Evolutionary conservation across 2,888 invertebrate genomes (phyloP), one percentile per base, ranked within the genome.

Genomic region (Melanostoma scalare): DNA sequence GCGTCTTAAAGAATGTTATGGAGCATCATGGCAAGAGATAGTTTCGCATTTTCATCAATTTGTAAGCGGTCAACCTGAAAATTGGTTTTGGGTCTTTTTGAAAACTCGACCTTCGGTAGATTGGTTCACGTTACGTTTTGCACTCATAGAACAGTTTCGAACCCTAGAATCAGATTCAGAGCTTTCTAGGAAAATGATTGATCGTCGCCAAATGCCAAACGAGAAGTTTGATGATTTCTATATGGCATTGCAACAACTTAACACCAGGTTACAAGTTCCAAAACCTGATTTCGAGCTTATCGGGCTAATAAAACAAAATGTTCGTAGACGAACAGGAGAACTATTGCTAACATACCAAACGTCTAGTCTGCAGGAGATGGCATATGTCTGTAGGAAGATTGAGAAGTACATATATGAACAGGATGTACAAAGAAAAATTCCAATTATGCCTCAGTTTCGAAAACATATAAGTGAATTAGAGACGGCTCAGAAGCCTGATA

Each of bases 161-260:
- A 55, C 36, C 0, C 9, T 55, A 1, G 36, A 55, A 55, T 36
- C 36, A 36, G 55, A 55, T 20, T 6, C 55, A 4, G 36, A 55
- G 9, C 31, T 55, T 6, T 55, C 55, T 3, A 55, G 31, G 3
- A 55, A 6, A 20, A 6, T 55, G 2, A 36, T 30, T 3, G 55
- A 55, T 8, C 35, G 55, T 3, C 55, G 55, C 9, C 55, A 55
- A 6, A 30, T 10, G 36, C 1, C 55, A 6, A 35, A 2, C 4
- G 55, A 55, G 8, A 36, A 35, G 4, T 55, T 55, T 20, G 55
- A 55, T 36, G 55, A 55, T 30, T 55, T 55, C 36, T 55, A 55
- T 10, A 30, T 55, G 31, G 55, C 20, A 3, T 0, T 55, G 6
- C 55, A 55, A 55, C 20, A 3, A 8, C 8, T 55, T 20, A 55